Base-by-base conservation (phyloP, 1,140 invertebrate genomes). In the Dufourea novaeangliae region DNA sequence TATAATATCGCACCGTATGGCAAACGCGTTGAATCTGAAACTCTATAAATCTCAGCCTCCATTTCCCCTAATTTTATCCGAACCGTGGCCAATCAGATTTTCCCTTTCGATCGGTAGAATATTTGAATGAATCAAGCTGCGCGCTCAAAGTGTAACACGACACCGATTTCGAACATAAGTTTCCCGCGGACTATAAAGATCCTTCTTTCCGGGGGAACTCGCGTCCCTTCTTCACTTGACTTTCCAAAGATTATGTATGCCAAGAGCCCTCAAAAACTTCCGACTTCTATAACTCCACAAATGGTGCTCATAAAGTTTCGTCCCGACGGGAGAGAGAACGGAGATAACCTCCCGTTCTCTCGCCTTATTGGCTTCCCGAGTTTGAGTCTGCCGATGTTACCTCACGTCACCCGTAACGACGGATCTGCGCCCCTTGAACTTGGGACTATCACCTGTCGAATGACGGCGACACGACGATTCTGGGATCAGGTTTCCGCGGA, bases 201-300 rank as follows among this genome's bases (percentile, higher is more conserved):
- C 34, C 11, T 14, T 22, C 34, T 14, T 44, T 4, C 37, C n/a
- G 3, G 27, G 14, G 22, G 17, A n/a, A 54, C 50, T 32, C 34
- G n/a, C 17, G 50, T 56, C 32, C 50, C 46, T n/a, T n/a, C 46
- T 50, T n/a, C 14, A 34, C n/a, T 64, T 29, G 44, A 52, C 70
- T 73, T 39, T 64, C 59, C 59, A 52, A 64, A 64, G 70, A 73
- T 73, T 75, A 68, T 56, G 46, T 74, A 74, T 74, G 62, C 63
- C 62, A 39, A 74, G 72, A 34, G 32, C 32, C 27, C 39, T 67
- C n/a, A 44, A 68, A 75, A 75, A 75, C 72, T 75, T 57, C n/a
- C n/a, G 37, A 68, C 63, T 57, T 50, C 63, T 75, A 75, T 32
- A 75, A 75, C 50, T 75, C 63, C 37, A 20, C 63, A 54, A 68